Evolutionary conservation across 2,797 vertebrate genomes (phyloP), one percentile per base, ranked within the genome.

Genomic region (Bradypodion pumilum): DNA sequence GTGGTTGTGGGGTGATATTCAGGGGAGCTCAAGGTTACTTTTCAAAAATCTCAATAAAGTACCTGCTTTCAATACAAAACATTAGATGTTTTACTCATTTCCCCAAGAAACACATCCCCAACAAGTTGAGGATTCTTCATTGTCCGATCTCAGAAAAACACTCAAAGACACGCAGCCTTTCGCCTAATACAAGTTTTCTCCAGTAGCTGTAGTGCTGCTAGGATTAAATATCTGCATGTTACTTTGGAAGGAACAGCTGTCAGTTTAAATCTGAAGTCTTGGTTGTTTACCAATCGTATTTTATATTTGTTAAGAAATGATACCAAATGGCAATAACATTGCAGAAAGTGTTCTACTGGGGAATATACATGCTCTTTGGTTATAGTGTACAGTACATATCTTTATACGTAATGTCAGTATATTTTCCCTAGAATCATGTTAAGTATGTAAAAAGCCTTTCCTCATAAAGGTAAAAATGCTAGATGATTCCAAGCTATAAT

Each of bases 301-400:
- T 95, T 96, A 94, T 96, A 96, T 95, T 94, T 94, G 95, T 97
- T 95, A 94, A 95, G 95, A 97, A 97, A 96, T 96, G 97, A 97
- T 96, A 97, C 96, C 95, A 97, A 97, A 95, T 94, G 90, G 96
- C 96, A 97, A 97, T 98, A 97, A 97, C 97, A 98, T 97, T 95
- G 97, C 94, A 94, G 95, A 96, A 97, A 97, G 95, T 97, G 96
- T 97, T 97, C 96, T 96, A 96, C 93, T 91, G 96, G 96, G 97
- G 95, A 95, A 95, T 94, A 95, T 95, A 95, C 95, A 97, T 97
- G 96, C 95, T 96, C 95, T 96, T 97, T 97, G 96, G 96, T 97
- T 96, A 96, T 95, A 96, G 93, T 95, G 93, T 95, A n/a, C n/a
- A n/a, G n/a, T n/a, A 96, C 95, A 94, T 95, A 95, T 94, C 94